Evolutionary conservation across 2,113 vertebrate genomes (phyloP), one percentile per base, ranked within the genome.

Genomic region (Lota lota): DNA sequence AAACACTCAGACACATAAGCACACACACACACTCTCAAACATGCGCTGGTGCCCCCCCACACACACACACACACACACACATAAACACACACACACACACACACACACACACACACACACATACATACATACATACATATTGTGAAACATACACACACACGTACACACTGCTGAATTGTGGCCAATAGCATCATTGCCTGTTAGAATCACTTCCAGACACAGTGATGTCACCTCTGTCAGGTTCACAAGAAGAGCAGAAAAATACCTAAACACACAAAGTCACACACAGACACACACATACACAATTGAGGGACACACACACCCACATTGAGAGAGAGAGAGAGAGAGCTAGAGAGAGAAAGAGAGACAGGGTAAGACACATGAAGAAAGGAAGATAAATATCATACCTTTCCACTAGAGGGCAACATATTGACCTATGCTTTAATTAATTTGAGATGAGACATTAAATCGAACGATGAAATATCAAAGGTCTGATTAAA

Each of bases 181-280:
- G 94, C 92, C 93, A 94, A 93, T 84, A 84, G 87, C 92, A 93
- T 95, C 93, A 86, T 83, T 90, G 88, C 79, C 93, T 78, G 83
- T 65, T 92, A 88, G 93, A 96, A 94, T 96, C 94, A 95, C 87
- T 95, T 95, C 93, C 94, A 94, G 92, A 88, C 89, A 72, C 77
- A 75, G 67, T 88, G 83, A 89, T 75, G 75, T 87, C 83, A 85
- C 73, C 84, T 86, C 63, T 76, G 77, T 87, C 78, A 87, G 82
- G 85, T 88, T 90, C 85, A 89, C 83, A 54, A 64, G 71, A 78
- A 71, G 70, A 79, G 64, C 80, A 75, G 20, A 65, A 72, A 33
- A 17, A 57, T 62, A 58, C 47, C 11, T 22, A 61, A 24, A 50
- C 56, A 47, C 22, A 19, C 50, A 63, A 54, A 61, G 33, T 10